Conservation (phyloP, 1,140 invertebrate species). For the Zaprionus ornatus region DNA sequence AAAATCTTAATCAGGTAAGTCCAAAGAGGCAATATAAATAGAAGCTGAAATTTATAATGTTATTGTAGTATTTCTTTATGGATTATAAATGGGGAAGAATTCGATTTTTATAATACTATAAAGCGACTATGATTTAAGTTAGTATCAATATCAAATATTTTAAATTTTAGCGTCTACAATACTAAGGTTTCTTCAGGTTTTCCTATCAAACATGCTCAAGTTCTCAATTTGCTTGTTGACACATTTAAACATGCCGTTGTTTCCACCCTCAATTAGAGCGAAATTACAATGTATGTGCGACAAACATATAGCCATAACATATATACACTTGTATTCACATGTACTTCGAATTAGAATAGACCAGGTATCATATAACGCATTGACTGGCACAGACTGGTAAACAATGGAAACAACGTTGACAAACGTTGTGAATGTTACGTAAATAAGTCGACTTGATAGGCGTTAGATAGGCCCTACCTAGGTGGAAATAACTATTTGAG, state of each 20-base stretch:
- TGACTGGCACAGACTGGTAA: constrained; percentile 35
- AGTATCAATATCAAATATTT: neutral
- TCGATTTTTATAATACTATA: neutral
- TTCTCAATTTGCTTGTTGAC: constrained; percentile 4
- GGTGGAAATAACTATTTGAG: neutral
- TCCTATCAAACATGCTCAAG: neutral
- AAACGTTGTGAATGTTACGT: constrained; percentile 18
- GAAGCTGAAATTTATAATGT: neutral
- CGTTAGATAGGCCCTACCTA: constrained; percentile 3
- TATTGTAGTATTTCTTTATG: neutral
- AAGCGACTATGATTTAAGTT: neutral
- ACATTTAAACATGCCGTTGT: neutral
- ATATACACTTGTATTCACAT: constrained; percentile 6
- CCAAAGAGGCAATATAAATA: neutral
- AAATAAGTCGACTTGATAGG: constrained; percentile 11
- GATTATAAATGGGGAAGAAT: neutral
- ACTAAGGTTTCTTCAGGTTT: neutral
- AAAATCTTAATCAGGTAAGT: constrained; percentile 70
- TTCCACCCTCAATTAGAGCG: constrained; percentile 19
- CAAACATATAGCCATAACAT: neutral
- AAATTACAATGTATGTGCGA: neutral
- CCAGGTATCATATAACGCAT: constrained; percentile 26
- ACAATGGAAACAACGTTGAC: constrained; percentile 16
- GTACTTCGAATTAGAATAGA: constrained; percentile 27
- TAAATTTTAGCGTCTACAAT: neutral